Evolutionary conservation across 2,888 invertebrate species (phyloP).

Genomic region (Sphaerophoria taeniata): DNA sequence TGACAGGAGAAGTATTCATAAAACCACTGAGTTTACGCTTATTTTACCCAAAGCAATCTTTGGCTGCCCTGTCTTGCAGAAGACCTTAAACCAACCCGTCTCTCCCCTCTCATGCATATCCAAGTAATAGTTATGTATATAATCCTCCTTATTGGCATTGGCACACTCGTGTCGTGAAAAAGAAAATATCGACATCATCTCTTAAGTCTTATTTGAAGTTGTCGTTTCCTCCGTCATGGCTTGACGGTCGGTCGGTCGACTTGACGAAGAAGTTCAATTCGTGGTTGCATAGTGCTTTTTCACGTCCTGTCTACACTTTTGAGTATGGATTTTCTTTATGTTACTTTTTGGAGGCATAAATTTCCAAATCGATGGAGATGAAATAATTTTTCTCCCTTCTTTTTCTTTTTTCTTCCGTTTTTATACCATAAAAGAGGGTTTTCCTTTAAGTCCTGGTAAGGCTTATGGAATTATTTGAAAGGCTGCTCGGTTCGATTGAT

Average conservation of each 20-base stretch:
- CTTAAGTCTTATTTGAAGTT: constrained; percentile 2
- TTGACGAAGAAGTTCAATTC: constrained; percentile 72
- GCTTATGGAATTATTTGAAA: constrained; percentile 47
- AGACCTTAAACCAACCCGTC: constrained; percentile 6
- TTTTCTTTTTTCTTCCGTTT: not conserved
- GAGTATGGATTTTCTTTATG: constrained; percentile 41
- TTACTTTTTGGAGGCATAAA: constrained; percentile 77
- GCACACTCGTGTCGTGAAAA: constrained; percentile 79
- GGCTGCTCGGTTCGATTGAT: constrained; percentile 52
- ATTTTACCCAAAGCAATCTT: constrained; percentile 77
- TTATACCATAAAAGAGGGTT: constrained; percentile 27
- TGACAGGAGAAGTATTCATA: constrained; percentile 79
- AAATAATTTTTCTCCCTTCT: constrained; percentile 78
- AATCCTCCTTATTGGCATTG: constrained; percentile 82
- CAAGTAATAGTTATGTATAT: constrained; percentile 79
- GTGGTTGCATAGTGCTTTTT: constrained; percentile 22
- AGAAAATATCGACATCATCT: constrained; percentile 46
- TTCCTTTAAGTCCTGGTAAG: constrained; percentile 26
- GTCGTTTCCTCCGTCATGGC: constrained; percentile 40
- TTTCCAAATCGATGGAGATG: constrained; percentile 80
- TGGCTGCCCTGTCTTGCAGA: constrained; percentile 52
- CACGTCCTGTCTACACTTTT: constrained; percentile 33
- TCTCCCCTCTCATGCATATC: constrained; percentile 30
- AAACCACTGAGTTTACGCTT: constrained; percentile 82
- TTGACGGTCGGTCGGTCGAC: constrained; percentile 12